phyloP scores from a whole-genome alignment of 2,888 invertebrate genomes.

The Alcis repandata region DNA sequence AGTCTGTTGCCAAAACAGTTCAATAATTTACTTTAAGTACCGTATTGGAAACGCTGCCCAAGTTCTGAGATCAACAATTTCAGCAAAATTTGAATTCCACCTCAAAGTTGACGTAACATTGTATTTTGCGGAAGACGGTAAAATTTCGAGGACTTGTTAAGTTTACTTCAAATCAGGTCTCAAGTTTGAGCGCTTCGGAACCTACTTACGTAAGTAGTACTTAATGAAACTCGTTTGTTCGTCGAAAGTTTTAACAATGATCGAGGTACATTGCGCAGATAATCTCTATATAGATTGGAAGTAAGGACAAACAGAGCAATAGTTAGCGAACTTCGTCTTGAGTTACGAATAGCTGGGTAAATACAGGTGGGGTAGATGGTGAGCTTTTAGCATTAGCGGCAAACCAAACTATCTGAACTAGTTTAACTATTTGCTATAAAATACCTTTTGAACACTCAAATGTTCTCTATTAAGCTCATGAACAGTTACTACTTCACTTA shows the following conservation, averaged over 20 bases:
- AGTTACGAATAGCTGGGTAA: slow-evolving; percentile 50
- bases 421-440: too few species aligned
- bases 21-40: slow-evolving; percentile 6
- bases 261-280: slow-evolving; percentile 55
- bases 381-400: neutral
- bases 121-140: slow-evolving; percentile 26
- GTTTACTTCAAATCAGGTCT: slow-evolving; percentile 35
- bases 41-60: slow-evolving; percentile 3
- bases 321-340: slow-evolving; percentile 28
- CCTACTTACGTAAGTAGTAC: slow-evolving; percentile 42
- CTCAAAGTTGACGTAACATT: slow-evolving; percentile 30
- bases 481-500: too few species aligned
- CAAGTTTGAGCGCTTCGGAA: slow-evolving; percentile 30
- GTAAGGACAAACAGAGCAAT: slow-evolving; percentile 54
- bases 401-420: neutral
- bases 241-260: slow-evolving; percentile 57
- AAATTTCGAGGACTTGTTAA: slow-evolving; percentile 34
- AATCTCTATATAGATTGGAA: slow-evolving; percentile 48
- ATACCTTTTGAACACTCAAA: too few species aligned
- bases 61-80: slow-evolving; percentile 27
- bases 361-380: neutral
- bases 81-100: slow-evolving; percentile 23
- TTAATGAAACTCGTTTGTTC: slow-evolving; percentile 55
- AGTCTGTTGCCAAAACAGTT: slow-evolving; percentile 1
- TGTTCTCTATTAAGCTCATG: too few species aligned